Evolutionary conservation across 2,113 vertebrate genomes (phyloP), one percentile per base, ranked within the genome.

Genomic region (Pterocles gutturalis): DNA sequence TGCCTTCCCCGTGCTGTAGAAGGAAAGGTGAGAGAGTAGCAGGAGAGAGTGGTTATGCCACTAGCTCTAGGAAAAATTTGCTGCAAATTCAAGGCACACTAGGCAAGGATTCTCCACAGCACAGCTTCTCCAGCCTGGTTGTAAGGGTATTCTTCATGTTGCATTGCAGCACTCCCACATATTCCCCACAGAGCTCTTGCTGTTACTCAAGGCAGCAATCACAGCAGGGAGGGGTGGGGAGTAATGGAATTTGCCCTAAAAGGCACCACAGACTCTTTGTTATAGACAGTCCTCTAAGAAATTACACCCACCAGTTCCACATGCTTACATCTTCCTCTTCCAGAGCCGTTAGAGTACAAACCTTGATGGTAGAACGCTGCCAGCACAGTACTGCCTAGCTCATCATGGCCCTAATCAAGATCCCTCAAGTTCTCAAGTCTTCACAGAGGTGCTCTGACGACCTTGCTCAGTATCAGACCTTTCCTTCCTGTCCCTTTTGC

Each of bases 211-310:
- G 18, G 21, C 19, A 71, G 17, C 14, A 62, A 13, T 6, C 0
- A 0, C 21, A 72, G 46, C 1, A 5, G 2, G 10, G 3, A 70
- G 13, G 17, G 7, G 5, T 36, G 3, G 1, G 3, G 3, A 57
- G 62, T 66, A 5, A 38, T 15, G 11, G 33, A 66, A 53, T 66
- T 81, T 48, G 22, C 9, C 7, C 24, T 31, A 17, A 64, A 82
- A 72, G 9, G 2, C 54, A 58, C 19, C 7, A 20, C 2, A 18
- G 10, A 15, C 6, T n/a, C 69, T 61, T 43, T 38, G 2, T n/a
- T 43, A 28, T 1, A 67, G 43, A 7, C 11, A 53, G 3, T 24
- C 14, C 3, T 67, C 22, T 81, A 62, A 31, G n/a, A 62, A 84
- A 81, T 48, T 28, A 36, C 22, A 48, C 5, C 3, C 1, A 1